A percentile compares a stretch with the other conserved stretches of the same genome.
Evolutionary conservation across 2,888 invertebrate species (phyloP).

Genomic region (Cataglyphis albicans): DNA sequence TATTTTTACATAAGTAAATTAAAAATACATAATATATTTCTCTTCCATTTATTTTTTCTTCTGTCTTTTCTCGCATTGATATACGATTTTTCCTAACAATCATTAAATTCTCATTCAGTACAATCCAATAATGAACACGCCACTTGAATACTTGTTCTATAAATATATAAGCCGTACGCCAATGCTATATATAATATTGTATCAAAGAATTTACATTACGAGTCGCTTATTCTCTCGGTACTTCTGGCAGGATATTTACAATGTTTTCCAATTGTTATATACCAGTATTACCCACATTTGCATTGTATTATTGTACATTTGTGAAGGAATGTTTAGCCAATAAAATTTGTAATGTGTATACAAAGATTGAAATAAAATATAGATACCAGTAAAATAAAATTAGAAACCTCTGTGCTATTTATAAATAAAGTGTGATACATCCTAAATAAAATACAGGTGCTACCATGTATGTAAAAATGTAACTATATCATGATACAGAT

Average conservation of each 20-base stretch:
- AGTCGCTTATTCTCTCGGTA: background rate
- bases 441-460: slow-evolving; percentile 40
- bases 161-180: slow-evolving; percentile 35
- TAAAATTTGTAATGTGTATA: slow-evolving; percentile 1
- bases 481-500: background rate
- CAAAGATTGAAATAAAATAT: background rate
- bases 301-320: slow-evolving; percentile 28
- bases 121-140: slow-evolving; percentile 10
- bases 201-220: slow-evolving; percentile 44
- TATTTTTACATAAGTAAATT: slow-evolving; percentile 40
- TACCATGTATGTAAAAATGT: slow-evolving; percentile 19
- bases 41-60: slow-evolving; percentile 1
- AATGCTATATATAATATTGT: slow-evolving; percentile 33
- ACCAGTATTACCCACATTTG: background rate
- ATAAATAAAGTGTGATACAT: slow-evolving; percentile 25
- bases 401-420: slow-evolving; percentile 32
- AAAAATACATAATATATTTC: slow-evolving; percentile 25
- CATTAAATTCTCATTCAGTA: slow-evolving; percentile 17
- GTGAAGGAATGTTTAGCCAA: slow-evolving; percentile 5
- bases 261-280: background rate
- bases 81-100: slow-evolving; percentile 14
- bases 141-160: slow-evolving; percentile 12
- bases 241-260: slow-evolving; percentile 31
- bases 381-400: slow-evolving; percentile 22
- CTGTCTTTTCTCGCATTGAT: background rate